Evolutionary conservation across 2,888 invertebrate genomes (phyloP).

Genomic region (Rosalia funebris): DNA sequence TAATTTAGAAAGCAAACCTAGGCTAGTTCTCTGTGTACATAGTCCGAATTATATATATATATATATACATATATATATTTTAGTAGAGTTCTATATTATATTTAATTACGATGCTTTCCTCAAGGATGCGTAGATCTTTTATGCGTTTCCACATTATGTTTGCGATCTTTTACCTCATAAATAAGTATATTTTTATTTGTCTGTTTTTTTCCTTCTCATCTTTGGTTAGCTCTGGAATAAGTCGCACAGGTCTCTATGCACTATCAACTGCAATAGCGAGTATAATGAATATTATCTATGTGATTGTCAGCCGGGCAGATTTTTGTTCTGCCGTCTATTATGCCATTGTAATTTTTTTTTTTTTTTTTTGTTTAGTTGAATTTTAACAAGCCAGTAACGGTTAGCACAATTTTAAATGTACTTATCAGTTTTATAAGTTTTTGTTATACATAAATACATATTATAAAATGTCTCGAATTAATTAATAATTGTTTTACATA

Average conservation of each 20-base stretch:
- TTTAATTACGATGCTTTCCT: slow-evolving; percentile 35
- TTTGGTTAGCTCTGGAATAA: slow-evolving; percentile 30
- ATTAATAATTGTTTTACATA: slow-evolving; percentile 29
- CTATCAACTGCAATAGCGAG: slow-evolving; percentile 2
- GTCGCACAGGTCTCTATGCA: slow-evolving; percentile 5
- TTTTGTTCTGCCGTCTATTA: slow-evolving; percentile 30
- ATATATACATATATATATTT: slow-evolving; percentile 22
- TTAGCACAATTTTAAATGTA: slow-evolving; percentile 48
- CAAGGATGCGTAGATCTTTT: slow-evolving; percentile 34
- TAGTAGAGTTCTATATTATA: slow-evolving; percentile 33
- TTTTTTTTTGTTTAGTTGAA: too few relatives aligned
- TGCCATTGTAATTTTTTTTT: slow-evolving; percentile 21
- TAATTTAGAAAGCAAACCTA: slow-evolving; percentile 33
- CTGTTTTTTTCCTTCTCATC: slow-evolving; percentile 25
- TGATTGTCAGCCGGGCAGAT: slow-evolving; percentile 33
- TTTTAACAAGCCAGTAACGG: slow-evolving; percentile 39
- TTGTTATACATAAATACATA: slow-evolving; percentile 34
- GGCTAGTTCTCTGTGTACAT: slow-evolving; percentile 43
- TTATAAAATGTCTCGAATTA: slow-evolving; percentile 29
- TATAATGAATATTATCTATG: slow-evolving; percentile 13
- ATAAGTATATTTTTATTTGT: slow-evolving; percentile 43
- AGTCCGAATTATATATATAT: slow-evolving; percentile 38
- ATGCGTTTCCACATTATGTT: slow-evolving; percentile 33
- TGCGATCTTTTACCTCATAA: slow-evolving; percentile 42
- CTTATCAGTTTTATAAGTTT: slow-evolving; percentile 40